Conservation (phyloP, 2,113 vertebrate species). For the Odontesthes bonariensis region DNA sequence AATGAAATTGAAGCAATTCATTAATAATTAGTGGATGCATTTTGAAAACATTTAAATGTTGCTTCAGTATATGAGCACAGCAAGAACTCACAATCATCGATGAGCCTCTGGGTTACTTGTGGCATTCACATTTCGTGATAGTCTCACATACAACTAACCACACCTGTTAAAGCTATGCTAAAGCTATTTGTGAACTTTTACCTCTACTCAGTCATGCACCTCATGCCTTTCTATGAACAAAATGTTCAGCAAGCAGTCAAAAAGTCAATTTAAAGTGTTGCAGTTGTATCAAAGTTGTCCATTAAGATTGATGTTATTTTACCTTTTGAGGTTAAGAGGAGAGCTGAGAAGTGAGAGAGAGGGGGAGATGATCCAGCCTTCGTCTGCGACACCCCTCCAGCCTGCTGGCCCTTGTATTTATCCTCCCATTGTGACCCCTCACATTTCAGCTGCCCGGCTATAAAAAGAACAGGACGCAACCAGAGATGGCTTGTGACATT, state of each 20-base stretch:
- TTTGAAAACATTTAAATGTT: not conserved
- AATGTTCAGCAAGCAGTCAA: not conserved
- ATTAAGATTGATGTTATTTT: constrained; percentile 44
- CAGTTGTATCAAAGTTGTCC: not conserved
- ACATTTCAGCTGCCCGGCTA: constrained; percentile 83
- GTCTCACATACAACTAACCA: not conserved
- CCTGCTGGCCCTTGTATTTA: constrained; percentile 77
- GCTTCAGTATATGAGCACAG: no score
- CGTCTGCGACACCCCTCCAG: constrained; percentile 67
- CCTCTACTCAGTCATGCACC: not conserved
- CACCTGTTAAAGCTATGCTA: not conserved
- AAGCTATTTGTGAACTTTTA: not conserved
- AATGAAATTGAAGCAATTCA: not conserved
- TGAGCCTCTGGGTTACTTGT: not conserved
- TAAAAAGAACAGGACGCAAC: constrained; percentile 82
- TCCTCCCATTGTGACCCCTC: constrained; percentile 84
- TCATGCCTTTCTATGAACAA: not conserved
- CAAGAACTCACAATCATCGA: no score
- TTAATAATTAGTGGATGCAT: not conserved
- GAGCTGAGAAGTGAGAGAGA: constrained; percentile 69
- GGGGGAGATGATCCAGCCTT: constrained; percentile 70
- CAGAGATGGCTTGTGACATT: constrained; percentile 81
- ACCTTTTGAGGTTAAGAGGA: constrained; percentile 78
- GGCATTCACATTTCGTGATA: not conserved
- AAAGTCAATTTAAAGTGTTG: not conserved